A percentile compares a stretch with the other conserved stretches of the same genome.
Evolutionary conservation across 2,113 vertebrate genomes (phyloP).

Genomic region (Cottus gobio): DNA sequence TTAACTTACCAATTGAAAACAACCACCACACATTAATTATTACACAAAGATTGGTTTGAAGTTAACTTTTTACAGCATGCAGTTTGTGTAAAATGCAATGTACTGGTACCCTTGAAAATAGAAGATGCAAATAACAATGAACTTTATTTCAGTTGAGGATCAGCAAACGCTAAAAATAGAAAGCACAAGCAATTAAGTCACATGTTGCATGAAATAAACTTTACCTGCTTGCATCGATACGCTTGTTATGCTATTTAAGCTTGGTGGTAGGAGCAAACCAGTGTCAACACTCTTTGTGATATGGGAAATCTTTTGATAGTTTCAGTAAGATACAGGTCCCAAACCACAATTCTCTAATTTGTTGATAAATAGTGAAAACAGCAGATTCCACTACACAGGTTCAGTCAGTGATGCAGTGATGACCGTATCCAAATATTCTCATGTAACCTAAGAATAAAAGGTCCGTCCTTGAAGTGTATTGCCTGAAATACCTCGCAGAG

Average conservation of each 20-base stretch:
- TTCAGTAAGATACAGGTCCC: not conserved
- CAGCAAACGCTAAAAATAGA: slow-evolving; percentile 1
- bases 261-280: not conserved
- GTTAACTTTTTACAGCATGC: not conserved
- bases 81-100: not conserved
- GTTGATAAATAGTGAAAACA: slow-evolving; percentile 12
- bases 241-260: not conserved
- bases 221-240: not conserved
- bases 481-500: not conserved
- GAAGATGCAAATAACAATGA: not conserved
- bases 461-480: not conserved
- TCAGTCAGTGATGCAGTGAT: not conserved
- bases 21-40: not conserved
- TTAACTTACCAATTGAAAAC: not conserved
- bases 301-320: not conserved
- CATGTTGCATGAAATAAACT: not conserved
- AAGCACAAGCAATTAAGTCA: not conserved
- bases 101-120: not conserved
- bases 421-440: not conserved
- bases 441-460: not conserved
- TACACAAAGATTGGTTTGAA: not conserved
- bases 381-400: not conserved
- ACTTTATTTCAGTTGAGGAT: not conserved
- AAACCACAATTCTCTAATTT: not conserved
- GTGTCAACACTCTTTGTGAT: not conserved